Evolutionary conservation across 2,888 invertebrate species (phyloP).

Genomic region (Phalera bucephala): DNA sequence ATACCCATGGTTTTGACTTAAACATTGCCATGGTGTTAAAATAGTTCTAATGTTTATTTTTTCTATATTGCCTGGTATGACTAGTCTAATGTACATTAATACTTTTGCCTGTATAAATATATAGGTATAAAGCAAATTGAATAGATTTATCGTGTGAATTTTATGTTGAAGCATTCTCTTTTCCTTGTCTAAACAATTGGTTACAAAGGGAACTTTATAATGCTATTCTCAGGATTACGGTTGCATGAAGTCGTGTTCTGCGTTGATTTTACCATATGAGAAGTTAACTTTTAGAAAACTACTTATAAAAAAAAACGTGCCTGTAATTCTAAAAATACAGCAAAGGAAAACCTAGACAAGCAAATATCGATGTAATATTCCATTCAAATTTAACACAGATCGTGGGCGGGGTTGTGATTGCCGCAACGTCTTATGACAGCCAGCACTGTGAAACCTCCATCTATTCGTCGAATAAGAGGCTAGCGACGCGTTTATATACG

Average conservation of each 20-base stretch:
- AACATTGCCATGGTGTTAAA: no score
- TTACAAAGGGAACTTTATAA: conserved; percentile 31
- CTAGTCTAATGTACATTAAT: no score
- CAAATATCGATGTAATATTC: no score
- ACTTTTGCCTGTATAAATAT: no score
- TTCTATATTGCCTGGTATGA: no score
- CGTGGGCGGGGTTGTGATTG: conserved; percentile 41
- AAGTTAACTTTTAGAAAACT: no score
- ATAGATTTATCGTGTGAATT: conserved; percentile 37
- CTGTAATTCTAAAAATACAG: no score
- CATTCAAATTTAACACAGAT: conserved; percentile 28
- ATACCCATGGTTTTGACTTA: no score
- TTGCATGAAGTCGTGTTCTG: conserved; percentile 16
- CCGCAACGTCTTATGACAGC: conserved; percentile 41
- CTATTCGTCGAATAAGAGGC: conserved; percentile 55
- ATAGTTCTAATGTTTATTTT: no score
- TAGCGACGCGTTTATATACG: conserved; percentile 52
- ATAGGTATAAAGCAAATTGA: conserved; percentile 30
- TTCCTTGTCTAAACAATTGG: conserved; percentile 43
- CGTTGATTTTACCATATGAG: conserved; percentile 21
- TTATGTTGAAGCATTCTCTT: conserved; percentile 35
- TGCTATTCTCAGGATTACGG: conserved; percentile 29
- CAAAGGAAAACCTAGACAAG: no score
- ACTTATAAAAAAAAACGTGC: no score
- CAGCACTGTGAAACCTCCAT: conserved; percentile 43